Evolutionary conservation across 2,113 vertebrate species (phyloP), one percentile per base, ranked within the genome.

Genomic region (Maccullochella peelii): DNA sequence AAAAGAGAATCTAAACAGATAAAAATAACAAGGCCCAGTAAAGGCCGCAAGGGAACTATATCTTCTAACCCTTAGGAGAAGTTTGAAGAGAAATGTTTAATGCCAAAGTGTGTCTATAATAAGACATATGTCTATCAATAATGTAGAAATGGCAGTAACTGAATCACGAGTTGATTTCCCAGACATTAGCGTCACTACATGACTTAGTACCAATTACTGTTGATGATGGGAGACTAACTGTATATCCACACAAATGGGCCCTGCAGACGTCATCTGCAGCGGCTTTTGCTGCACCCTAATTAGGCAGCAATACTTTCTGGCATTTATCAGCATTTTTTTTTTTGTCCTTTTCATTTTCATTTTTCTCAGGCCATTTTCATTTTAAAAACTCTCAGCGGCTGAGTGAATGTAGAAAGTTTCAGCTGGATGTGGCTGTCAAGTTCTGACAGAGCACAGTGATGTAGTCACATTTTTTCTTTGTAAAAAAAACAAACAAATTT

Each of bases 121-220:
- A 69, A 83, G 63, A 80, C n/a, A 25, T 20, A 12, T 38, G 57
- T 71, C 36, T 57, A 23, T 79, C 65, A 62, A 42, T 16, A 27
- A 65, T 23, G 73, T 55, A 69, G 58, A 86, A 79, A 80, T 36
- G 5, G 44, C 79, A 81, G 74, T 20, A 73, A 52, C 11, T 89
- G 82, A 87, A 80, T 87, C 85, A 88, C 30, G 42, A 72, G 70
- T 62, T 83, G 40, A 83, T 83, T 88, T 86, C 59, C 71, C 79
- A 86, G 73, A 83, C 38, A 65, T 88, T 20, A 71, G 73, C 57
- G 79, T 89, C 89, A 89, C 52, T 23, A 33, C 20, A 71, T 80
- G 75, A 84, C 74, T 80, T 74, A 21, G 54, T 16, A 23, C 3
- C 70, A 82, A 42, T 86, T 80, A 72, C 23, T 70, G 78, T 18